phyloP scores from a whole-genome alignment of 1,140 invertebrate genomes.

The Heliconius himera region DNA sequence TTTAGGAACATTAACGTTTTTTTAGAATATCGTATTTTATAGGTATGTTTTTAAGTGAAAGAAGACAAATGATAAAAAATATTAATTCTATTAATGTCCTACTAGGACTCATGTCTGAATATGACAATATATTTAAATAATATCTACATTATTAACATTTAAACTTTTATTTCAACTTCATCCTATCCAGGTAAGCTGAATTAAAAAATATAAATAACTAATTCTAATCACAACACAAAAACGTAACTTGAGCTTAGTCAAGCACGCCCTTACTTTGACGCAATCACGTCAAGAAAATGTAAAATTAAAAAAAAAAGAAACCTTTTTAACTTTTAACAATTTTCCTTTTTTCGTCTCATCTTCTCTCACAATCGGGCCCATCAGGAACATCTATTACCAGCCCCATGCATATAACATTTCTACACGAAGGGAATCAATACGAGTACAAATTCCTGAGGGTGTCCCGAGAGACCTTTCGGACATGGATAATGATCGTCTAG shows the following conservation, averaged over 20 bases:
- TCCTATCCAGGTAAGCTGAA: too few relatives aligned
- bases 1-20: neutral
- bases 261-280: neutral
- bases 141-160: too few relatives aligned
- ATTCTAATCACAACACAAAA: neutral
- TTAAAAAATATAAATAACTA: neutral
- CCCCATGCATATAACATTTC: slow-evolving; percentile 20
- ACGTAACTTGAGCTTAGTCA: neutral
- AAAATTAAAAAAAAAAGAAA: neutral
- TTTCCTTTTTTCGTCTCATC: slow-evolving; percentile 1
- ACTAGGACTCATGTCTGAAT: neutral
- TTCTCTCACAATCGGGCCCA: neutral
- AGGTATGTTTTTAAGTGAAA: neutral
- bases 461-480: slow-evolving; percentile 49
- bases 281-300: neutral
- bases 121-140: neutral
- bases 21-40: neutral
- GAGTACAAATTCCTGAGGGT: slow-evolving; percentile 65
- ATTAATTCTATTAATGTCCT: neutral
- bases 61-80: neutral
- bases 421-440: slow-evolving; percentile 57
- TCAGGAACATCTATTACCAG: slow-evolving; percentile 9
- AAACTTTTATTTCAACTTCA: too few relatives aligned
- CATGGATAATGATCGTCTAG: slow-evolving; percentile 69
- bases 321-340: neutral